Base-by-base conservation (phyloP, 2,888 invertebrate genomes). In the Microctonus aethiopoides region DNA sequence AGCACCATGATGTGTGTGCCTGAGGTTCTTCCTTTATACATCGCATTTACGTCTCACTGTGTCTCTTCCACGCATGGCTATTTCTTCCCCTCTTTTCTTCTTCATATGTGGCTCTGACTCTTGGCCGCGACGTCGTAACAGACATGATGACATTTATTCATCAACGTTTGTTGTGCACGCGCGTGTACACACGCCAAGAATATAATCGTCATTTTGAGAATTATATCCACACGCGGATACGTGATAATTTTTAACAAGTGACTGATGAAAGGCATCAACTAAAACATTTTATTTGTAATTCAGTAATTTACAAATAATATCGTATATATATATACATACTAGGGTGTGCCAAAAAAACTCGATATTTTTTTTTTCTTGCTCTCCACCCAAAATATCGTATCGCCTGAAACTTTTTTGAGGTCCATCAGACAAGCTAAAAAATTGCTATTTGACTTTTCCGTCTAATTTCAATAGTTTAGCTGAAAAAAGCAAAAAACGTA, bases 61-160 rank as follows among this genome's bases (percentile, higher is more conserved):
- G 46, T 46, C 34, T 57, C 60, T 68, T 16, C 46, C 62, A 57
- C 62, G 32, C 57, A 46, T 67, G 62, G 59, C 46, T 56, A 39
- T 52, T 26, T 54, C 54, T 68, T 65, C 60, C 52, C 59, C 59
- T 57, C 57, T 65, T n/a, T 68, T 39, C 54, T 51, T 65, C 59
- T 36, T 56, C 57, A 16, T 51, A 7, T 29, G 29, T 32, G n/a
- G 34, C n/a, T 36, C 16, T 62, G 32, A 41, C 36, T 64, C 56
- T 36, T 62, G 41, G 32, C 39, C 52, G 39, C 60, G 11, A 29
- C 46, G 29, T 57, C 41, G 36, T 39, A 16, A 32, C 32, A 59
- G 39, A 68, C 57, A 54, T 13, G 54, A 68, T 68, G 56, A 68
- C 68, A 51, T 62, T 68, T 62, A 61, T 62, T 56, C 61, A 62